Conservation (phyloP, 1,140 invertebrate genomes). For the Ganaspis sp. region DNA sequence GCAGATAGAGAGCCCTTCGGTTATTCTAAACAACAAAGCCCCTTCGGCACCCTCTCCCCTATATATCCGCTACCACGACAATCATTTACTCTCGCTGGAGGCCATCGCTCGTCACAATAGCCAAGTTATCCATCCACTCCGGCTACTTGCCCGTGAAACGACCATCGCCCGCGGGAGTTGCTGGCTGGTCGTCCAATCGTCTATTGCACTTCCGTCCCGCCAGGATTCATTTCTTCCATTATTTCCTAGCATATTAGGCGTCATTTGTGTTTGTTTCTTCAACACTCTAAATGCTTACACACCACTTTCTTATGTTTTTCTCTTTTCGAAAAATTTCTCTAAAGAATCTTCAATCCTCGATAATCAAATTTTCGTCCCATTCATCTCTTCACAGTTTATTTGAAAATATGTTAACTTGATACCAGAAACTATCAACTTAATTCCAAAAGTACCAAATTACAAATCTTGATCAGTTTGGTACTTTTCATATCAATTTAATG, state of each 20-base stretch:
- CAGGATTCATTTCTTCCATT: conserved; percentile 43
- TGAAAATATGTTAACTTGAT: too few species aligned
- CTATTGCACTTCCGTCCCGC: conserved; percentile 56
- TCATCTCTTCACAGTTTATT: too few species aligned
- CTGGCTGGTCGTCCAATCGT: conserved; percentile 63
- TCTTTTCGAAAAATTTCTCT: conserved; percentile 33
- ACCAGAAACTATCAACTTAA: too few species aligned
- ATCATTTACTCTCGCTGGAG: conserved; percentile 74
- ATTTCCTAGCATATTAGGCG: conserved; percentile 47
- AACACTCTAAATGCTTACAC: conserved; percentile 47
- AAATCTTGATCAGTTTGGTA: too few species aligned
- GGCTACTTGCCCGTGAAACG: conserved; percentile 73
- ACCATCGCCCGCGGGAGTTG: conserved; percentile 58
- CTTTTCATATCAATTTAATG: too few species aligned
- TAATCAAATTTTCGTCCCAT: too few species aligned
- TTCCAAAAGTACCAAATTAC: too few species aligned
- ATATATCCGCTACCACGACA: conserved; percentile 65
- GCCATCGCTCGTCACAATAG: conserved; percentile 72
- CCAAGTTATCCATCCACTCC: conserved; percentile 74
- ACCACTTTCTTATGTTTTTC: conserved; percentile 30
- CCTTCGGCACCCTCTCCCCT: conserved; percentile 61
- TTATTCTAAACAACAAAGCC: conserved; percentile 76
- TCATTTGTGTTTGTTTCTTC: conserved; percentile 37
- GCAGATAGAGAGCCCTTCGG: conserved; percentile 64
- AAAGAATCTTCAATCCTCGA: not conserved